Conservation (phyloP, 1,140 invertebrate species). For the Coenobita brevimanus region DNA sequence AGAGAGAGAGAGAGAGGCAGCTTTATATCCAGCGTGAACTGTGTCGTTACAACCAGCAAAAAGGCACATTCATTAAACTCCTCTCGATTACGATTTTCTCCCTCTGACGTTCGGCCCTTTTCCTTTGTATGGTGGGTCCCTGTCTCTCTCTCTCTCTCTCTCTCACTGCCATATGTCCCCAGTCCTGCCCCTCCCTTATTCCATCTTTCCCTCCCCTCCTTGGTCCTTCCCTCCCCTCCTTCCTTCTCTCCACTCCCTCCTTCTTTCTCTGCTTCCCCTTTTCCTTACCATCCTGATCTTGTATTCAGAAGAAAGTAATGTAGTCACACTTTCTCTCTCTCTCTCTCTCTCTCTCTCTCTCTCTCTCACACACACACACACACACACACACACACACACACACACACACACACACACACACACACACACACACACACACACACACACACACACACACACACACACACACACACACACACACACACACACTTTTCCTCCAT, state of each 20-base stretch:
- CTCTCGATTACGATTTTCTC: constrained; percentile 12
- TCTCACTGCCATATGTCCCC: neutral
- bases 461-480: neutral
- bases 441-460: neutral
- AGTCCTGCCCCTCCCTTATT: neutral
- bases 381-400: neutral
- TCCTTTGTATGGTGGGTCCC: neutral
- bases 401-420: neutral
- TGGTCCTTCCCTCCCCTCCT: neutral
- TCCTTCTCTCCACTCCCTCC: neutral
- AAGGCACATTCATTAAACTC: neutral
- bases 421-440: constrained; percentile 16
- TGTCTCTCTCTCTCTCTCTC: neutral
- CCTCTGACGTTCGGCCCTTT: neutral
- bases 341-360: neutral
- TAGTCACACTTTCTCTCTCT: neutral
- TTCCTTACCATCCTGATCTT: too few relatives aligned
- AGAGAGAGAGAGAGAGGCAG: too few relatives aligned
- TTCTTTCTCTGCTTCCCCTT: too few relatives aligned
- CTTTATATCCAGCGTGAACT: too few relatives aligned
- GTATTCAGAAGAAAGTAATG: too few relatives aligned
- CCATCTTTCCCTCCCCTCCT: neutral
- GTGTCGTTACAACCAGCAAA: too few relatives aligned
- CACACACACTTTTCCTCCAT: neutral
- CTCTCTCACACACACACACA: neutral